These are phyloP conservation scores for Pandemis corylana DNA, from an alignment of 2,888 invertebrate species.

Conservation along the genomic window DNA sequence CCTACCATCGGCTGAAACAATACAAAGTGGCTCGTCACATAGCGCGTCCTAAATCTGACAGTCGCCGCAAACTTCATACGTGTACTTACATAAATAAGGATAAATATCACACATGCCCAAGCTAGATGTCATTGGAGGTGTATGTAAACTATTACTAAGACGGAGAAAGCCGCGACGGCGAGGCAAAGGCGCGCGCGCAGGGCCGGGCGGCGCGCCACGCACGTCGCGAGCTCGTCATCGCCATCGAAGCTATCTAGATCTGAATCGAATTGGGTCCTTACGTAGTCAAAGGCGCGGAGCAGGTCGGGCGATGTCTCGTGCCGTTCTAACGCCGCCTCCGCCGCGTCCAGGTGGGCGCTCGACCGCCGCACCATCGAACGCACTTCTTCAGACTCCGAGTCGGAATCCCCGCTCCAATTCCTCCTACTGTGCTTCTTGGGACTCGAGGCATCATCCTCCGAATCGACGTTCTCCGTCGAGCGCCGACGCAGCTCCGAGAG, in stretches of 20 bases:
- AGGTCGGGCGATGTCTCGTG: slow-evolving; percentile 78
- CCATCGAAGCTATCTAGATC: slow-evolving; percentile 70
- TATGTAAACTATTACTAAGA: slow-evolving; percentile 80
- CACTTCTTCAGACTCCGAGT: slow-evolving; percentile 88
- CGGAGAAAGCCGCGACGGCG: slow-evolving; percentile 79
- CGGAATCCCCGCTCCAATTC: slow-evolving; percentile 80
- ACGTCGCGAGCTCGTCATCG: slow-evolving; percentile 54
- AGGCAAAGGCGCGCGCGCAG: slow-evolving; percentile 76
- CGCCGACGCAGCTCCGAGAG: slow-evolving; percentile 74
- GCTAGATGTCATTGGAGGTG: slow-evolving; percentile 79
- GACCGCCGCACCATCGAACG: slow-evolving; percentile 87
- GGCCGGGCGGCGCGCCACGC: slow-evolving; percentile 62
- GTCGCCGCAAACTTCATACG: slow-evolving; percentile 70
- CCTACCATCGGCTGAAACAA: neutral
- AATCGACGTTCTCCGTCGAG: slow-evolving; percentile 76
- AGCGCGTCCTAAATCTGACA: slow-evolving; percentile 60
- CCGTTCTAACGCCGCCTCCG: slow-evolving; percentile 84
- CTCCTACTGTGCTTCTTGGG: slow-evolving; percentile 71
- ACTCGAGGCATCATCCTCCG: slow-evolving; percentile 71
- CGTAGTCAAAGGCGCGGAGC: slow-evolving; percentile 80
- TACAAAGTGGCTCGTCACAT: neutral
- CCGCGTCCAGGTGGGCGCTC: slow-evolving; percentile 85
- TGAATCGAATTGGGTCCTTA: slow-evolving; percentile 78
- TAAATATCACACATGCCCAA: slow-evolving; percentile 78
- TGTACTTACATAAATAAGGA: slow-evolving; percentile 75